Evolutionary conservation across 2,888 invertebrate species (phyloP), one percentile per base, ranked within the genome.

Genomic region (Carterocephalus palaemon): DNA sequence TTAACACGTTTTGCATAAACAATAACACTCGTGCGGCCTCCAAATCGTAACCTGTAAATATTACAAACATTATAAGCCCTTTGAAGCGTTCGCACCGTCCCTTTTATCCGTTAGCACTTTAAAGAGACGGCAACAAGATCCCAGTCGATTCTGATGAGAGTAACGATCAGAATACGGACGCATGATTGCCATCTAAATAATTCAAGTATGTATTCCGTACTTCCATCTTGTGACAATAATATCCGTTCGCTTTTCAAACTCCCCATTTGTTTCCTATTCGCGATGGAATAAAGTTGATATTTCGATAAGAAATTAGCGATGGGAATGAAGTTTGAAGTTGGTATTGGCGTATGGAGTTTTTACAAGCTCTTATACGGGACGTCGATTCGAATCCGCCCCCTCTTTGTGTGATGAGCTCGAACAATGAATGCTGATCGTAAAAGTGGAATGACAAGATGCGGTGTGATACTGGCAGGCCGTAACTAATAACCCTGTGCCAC

Each of bases 161-260:
- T 75, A 78, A 79, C 75, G 82, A 82, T 82, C 81, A 75, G 79
- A 75, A 81, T 77, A 79, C 77, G 70, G 73, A 75, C 73, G 71
- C 75, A 75, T 75, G 83, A 83, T 84, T 83, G 80, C 76, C 74
- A 75, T 81, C 78, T 85, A 83, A 84, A 85, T 85, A 81, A 85
- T 85, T 85, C 84, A 85, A 71, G 70, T 74, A 63, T 66, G 70
- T 74, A 75, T 75, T 72, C 71, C 70, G 74, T 75, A 65, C 66
- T 67, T 70, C 67, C 70, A 64, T 67, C 63, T 62, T 59, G 34
- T 47, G 38, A 60, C 67, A 61, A 66, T 57, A 38, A 51, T 57
- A 51, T 47, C 40, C 40, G 15, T 46, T 47, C 49, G 22, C 33
- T 7, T 31, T 43, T 23, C 2, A 12, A 28, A 40, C 12, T 4